A percentile compares a stretch with the other conserved stretches of the same genome.
These are phyloP conservation scores for Eumerus sabulonum DNA, from an alignment of 2,888 invertebrate genomes.

Conservation along the genomic window DNA sequence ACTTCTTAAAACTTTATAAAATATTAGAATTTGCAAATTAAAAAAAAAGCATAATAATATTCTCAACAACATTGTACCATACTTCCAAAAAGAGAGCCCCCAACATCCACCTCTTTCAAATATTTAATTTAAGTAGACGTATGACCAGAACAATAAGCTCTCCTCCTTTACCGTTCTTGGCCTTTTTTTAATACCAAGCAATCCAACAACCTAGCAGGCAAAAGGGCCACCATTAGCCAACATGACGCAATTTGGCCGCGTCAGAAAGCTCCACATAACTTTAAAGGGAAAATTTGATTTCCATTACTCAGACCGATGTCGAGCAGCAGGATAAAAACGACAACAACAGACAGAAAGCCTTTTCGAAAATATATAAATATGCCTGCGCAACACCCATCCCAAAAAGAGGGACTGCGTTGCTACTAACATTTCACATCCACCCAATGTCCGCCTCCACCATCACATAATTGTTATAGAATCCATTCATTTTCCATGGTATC, in stretches of 20 bases:
- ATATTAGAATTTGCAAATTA: constrained; percentile 33
- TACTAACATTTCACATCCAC: not conserved
- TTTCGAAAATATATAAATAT: constrained; percentile 7
- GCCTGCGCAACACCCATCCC: constrained; percentile 15
- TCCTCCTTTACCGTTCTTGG: not conserved
- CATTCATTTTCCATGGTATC: constrained; percentile 33
- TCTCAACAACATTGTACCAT: constrained; percentile 24
- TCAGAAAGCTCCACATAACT: constrained; percentile 18
- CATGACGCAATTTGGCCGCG: constrained; percentile 47
- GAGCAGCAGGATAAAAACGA: not conserved
- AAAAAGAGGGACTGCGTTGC: not conserved
- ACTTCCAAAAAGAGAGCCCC: constrained; percentile 20
- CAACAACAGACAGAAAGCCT: constrained; percentile 9
- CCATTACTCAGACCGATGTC: constrained; percentile 5
- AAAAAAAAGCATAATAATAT: constrained; percentile 20
- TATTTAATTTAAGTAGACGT: constrained; percentile 62
- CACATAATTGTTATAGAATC: constrained; percentile 49
- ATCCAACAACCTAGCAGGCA: not conserved
- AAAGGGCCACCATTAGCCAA: constrained; percentile 5
- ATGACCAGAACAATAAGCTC: constrained; percentile 47
- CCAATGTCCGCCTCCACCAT: constrained; percentile 6
- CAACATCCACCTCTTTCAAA: constrained; percentile 19
- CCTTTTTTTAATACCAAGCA: not conserved
- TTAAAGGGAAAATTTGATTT: constrained; percentile 53
- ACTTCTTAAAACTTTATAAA: constrained; percentile 52